phyloP scores from a whole-genome alignment of 2,888 invertebrate species.

The Drosophila kambysellisi region DNA sequence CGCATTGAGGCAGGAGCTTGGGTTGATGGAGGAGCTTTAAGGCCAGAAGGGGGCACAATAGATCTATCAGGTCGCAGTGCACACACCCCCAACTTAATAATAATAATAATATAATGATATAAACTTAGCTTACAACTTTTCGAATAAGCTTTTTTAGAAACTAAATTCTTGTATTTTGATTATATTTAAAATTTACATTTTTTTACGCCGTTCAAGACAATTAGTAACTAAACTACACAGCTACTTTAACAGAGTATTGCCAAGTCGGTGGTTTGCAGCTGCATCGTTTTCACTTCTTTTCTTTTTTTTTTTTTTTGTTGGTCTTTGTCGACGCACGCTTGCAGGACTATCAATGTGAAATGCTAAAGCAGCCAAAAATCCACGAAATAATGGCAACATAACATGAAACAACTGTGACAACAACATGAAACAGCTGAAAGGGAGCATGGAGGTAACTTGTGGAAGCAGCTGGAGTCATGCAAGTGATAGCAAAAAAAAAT shows the following conservation, averaged over 20 bases:
- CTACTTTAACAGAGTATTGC: neutral
- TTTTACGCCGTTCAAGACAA: fast-evolving
- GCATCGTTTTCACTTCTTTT: neutral
- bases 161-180: neutral
- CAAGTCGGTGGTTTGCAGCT: neutral
- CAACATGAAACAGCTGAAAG: constrained; percentile 37
- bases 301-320: constrained; percentile 3
- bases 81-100: no score
- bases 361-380: constrained; percentile 82
- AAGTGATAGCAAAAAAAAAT: constrained; percentile 73
- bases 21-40: no score
- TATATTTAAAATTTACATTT: neutral
- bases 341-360: constrained; percentile 80
- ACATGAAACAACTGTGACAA: constrained; percentile 82
- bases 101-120: neutral
- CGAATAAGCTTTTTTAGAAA: neutral
- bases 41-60: no score
- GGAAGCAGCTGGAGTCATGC: constrained; percentile 51
- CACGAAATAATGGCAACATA: constrained; percentile 81
- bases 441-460: neutral
- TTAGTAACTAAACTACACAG: fast-evolving
- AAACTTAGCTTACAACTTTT: neutral
- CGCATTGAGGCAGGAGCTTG: no score
- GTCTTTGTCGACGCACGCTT: constrained; percentile 11
- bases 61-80: no score